Percentiles rank a stretch among this genome's conserved stretches.
Conservation (phyloP, 2,113 vertebrate species). For the Equus przewalskii region DNA sequence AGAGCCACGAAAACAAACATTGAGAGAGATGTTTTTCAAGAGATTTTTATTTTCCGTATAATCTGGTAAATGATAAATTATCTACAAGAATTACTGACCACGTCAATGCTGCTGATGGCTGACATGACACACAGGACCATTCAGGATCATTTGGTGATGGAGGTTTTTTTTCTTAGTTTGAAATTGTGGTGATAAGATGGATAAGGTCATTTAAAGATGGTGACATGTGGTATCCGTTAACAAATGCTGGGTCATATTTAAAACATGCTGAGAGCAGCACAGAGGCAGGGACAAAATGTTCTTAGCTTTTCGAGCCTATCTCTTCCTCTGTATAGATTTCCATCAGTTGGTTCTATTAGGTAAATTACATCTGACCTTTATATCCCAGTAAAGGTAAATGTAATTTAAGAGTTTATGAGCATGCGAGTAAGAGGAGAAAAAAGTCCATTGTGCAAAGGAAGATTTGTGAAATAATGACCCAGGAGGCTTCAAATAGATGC, state of each 20-base stretch:
- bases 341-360: conserved; percentile 44
- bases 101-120: background rate
- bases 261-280: conserved; percentile 49
- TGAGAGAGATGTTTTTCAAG: conserved; percentile 19
- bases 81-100: background rate
- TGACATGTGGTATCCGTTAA: conserved; percentile 21
- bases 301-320: conserved; percentile 26
- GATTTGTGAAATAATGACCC: background rate
- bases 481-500: background rate
- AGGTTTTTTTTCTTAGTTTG: background rate
- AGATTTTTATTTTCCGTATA: background rate
- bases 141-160: background rate
- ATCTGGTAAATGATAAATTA: conserved; percentile 59
- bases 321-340: conserved; percentile 57
- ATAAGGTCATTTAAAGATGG: conserved; percentile 60
- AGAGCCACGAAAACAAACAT: conserved; percentile 5
- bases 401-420: conserved; percentile 46
- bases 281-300: conserved; percentile 13
- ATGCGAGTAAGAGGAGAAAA: background rate
- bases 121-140: conserved; percentile 24
- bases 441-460: background rate
- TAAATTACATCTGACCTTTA: conserved; percentile 76
- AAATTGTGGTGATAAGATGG: conserved; percentile 53
- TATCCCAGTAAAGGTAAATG: conserved; percentile 58
- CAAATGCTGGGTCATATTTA: conserved; percentile 37